Evolutionary conservation across 2,888 invertebrate genomes (phyloP), one percentile per base, ranked within the genome.

Genomic region (Drepanosiphum platanoidis): DNA sequence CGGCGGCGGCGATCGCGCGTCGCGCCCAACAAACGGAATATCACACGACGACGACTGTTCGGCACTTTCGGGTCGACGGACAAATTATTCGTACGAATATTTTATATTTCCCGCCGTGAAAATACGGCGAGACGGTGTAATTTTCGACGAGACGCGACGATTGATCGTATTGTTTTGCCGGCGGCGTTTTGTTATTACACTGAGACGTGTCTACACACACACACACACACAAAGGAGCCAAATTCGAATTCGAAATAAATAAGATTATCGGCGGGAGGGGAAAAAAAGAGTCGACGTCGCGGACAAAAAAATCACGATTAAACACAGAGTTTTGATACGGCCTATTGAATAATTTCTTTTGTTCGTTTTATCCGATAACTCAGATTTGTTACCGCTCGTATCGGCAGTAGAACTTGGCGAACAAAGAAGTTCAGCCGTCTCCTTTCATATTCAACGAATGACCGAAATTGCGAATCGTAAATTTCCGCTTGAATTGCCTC

Each of bases 381-480:
- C 32, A 36, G 71, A 81, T 82, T 82, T 64, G 34, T 74, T 42
- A 30, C 61, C 82, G 32, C 39, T 61, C 32, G 36, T 82, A 74
- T 66, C 34, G 74, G 32, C n/a, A 58, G 64, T 15, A 36, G 52
- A 27, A 74, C 27, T 36, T 30, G n/a, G n/a, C 68, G 36, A 64
- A 83, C 66, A 75, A 74, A 66, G 74, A 27, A 74, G 46, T 66
- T 66, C 32, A 39, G 27, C 74, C 64, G 74, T 61, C 30, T 74
- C 36, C 39, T 39, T 42, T 64, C 61, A 32, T 42, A 71, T 71
- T 72, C 42, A 64, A 46, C 82, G 61, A 64, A 74, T 27, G 61
- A 42, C 72, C 83, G 22, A 83, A 46, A 83, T 82, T 61, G 32
- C 32, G 52, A 66, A 64, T 74, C 82, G 72, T 83, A 75, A 75